A percentile compares a stretch with the other conserved stretches of the same genome.
Evolutionary conservation across 1,140 invertebrate genomes (phyloP).

Genomic region (Ceratina australensis): DNA sequence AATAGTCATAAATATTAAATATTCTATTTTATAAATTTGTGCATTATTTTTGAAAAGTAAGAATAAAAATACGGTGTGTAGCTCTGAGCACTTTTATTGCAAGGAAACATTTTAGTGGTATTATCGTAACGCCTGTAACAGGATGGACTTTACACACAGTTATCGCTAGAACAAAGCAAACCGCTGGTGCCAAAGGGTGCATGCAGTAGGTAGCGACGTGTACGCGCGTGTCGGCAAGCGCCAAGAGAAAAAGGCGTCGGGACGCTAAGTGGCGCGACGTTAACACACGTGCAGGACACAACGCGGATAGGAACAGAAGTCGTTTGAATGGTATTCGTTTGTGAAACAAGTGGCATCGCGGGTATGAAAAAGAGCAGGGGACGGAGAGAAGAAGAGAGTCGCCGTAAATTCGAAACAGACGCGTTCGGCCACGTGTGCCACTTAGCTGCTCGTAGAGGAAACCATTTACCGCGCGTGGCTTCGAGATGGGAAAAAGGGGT

Average conservation of each 20-base stretch:
- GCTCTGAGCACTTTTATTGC: no score
- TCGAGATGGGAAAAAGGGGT: not conserved
- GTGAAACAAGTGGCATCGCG: constrained; percentile 47
- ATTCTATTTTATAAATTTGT: no score
- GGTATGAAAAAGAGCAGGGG: constrained; percentile 18
- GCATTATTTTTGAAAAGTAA: no score
- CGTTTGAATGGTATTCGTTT: constrained; percentile 47
- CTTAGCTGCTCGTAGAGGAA: constrained; percentile 56
- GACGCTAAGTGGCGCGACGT: constrained; percentile 51
- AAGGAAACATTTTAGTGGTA: constrained; percentile 37
- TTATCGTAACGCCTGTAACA: not conserved
- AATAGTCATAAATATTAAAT: no score
- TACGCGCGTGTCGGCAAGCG: no score
- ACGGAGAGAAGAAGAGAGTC: constrained; percentile 23
- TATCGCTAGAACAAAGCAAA: constrained; percentile 56
- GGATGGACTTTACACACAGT: not conserved
- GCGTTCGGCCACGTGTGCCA: constrained; percentile 52
- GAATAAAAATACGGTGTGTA: no score
- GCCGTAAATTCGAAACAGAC: constrained; percentile 52
- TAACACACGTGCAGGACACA: not conserved
- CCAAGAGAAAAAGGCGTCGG: constrained; percentile 13
- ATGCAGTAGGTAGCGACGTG: no score
- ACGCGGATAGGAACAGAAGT: constrained; percentile 25
- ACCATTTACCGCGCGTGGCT: constrained; percentile 59
- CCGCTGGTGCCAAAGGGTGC: constrained; percentile 27